These are phyloP conservation scores for Motacilla tschutschensis DNA, from an alignment of 2,113 vertebrate species.

Conservation along the genomic window DNA sequence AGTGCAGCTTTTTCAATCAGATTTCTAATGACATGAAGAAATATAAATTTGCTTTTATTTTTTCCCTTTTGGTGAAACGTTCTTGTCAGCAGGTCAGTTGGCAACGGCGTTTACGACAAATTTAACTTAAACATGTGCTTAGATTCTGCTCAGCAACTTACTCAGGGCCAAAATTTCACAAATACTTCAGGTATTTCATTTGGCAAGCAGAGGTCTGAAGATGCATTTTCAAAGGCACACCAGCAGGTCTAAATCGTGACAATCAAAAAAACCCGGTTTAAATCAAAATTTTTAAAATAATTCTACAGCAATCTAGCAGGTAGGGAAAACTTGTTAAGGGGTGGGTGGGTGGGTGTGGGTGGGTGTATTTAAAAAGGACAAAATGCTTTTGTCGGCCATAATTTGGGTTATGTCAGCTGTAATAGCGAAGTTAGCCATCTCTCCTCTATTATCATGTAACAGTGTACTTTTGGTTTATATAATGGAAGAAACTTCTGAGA, in stretches of 20 bases:
- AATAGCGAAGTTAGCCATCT: not conserved
- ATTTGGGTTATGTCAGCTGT: not conserved
- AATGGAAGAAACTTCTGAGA: not conserved
- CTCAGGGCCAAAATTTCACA: not conserved
- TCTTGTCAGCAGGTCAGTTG: not conserved
- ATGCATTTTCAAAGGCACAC: not conserved
- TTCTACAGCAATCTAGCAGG: not conserved
- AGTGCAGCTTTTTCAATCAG: conserved; percentile 1
- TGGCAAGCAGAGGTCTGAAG: not conserved
- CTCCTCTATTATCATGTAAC: not conserved
- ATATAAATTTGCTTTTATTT: conserved; percentile 5
- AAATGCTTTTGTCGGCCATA: not conserved
- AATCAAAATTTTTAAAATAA: not conserved
- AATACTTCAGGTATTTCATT: conserved; percentile 3
- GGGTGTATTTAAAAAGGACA: not conserved
- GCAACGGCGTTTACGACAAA: not conserved
- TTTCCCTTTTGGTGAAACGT: not conserved
- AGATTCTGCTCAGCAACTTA: not conserved
- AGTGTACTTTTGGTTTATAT: not conserved
- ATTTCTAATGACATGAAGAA: conserved; percentile 11
- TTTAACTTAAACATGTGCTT: not conserved
- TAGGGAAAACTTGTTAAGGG: not conserved
- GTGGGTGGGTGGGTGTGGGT: too few species aligned
- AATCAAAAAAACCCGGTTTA: not conserved
- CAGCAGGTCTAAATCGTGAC: not conserved